A percentile compares a stretch with the other conserved stretches of the same genome.
Evolutionary conservation across 23 tunicate species (phyloP).

Genomic region (Ciona savignyi): DNA sequence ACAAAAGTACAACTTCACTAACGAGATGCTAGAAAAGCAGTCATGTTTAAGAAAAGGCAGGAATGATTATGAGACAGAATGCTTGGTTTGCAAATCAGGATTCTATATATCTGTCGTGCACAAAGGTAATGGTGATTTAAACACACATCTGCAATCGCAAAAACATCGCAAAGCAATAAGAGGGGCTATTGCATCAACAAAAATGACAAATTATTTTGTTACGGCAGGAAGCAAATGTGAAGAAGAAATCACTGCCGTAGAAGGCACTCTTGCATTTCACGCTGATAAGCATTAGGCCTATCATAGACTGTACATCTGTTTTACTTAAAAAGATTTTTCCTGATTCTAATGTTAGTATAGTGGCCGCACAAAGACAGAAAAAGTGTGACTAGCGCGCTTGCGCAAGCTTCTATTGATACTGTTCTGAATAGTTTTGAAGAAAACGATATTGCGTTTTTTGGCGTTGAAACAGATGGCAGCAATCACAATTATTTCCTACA

Average conservation of each 20-base stretch:
- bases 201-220: conserved; percentile 25
- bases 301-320: too few species aligned
- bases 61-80: conserved; percentile 9
- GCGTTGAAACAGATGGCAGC: conserved; percentile 35
- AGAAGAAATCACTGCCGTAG: conserved; percentile 23
- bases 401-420: conserved; percentile 22
- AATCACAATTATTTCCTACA: conserved; percentile 21
- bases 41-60: too few species aligned
- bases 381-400: too few species aligned
- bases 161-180: conserved; percentile 22
- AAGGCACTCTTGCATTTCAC: conserved; percentile 31
- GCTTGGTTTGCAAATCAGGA: conserved; percentile 16
- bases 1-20: too few species aligned
- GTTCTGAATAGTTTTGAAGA: conserved; percentile 28
- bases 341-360: conserved; percentile 10
- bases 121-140: too few species aligned
- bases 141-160: conserved; percentile 20
- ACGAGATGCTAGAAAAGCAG: too few species aligned
- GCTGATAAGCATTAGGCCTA: too few species aligned
- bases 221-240: too few species aligned
- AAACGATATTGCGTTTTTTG: conserved; percentile 26
- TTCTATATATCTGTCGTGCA: not conserved
- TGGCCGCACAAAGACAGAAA: conserved; percentile 20
- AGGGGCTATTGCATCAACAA: conserved; percentile 16
- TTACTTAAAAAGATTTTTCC: conserved; percentile 23